Evolutionary conservation across 2,797 vertebrate species (phyloP).

Genomic region (Bucorvus abyssinicus): DNA sequence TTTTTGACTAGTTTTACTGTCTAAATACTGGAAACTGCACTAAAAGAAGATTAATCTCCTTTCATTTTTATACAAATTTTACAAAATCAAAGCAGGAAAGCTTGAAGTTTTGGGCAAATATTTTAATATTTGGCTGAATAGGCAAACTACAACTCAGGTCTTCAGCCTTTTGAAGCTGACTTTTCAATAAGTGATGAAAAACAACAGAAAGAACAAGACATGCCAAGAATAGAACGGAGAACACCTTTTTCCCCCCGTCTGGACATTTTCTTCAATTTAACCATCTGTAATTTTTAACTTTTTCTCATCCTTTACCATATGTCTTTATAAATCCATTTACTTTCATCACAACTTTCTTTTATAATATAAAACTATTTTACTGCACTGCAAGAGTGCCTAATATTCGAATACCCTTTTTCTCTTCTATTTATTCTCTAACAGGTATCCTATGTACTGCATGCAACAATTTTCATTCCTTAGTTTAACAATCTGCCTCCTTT

Average conservation of each 20-base stretch:
- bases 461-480: not conserved
- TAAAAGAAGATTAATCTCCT: not conserved
- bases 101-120: not conserved
- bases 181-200: not conserved
- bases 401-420: not conserved
- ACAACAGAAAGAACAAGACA: not conserved
- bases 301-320: not conserved
- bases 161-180: not conserved
- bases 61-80: not conserved
- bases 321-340: not conserved
- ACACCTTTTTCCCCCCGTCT: not conserved
- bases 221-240: not conserved
- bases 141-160: not conserved
- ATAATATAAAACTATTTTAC: not conserved
- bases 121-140: not conserved
- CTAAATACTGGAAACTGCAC: not conserved
- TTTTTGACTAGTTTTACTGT: not conserved
- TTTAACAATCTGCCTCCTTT: not conserved
- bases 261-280: not conserved
- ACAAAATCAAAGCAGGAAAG: not conserved
- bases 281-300: not conserved
- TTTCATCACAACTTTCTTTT: not conserved
- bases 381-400: not conserved
- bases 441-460: not conserved
- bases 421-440: not conserved